phyloP scores from a whole-genome alignment of 2,797 vertebrate genomes.

The Kryptopterus vitreolus region DNA sequence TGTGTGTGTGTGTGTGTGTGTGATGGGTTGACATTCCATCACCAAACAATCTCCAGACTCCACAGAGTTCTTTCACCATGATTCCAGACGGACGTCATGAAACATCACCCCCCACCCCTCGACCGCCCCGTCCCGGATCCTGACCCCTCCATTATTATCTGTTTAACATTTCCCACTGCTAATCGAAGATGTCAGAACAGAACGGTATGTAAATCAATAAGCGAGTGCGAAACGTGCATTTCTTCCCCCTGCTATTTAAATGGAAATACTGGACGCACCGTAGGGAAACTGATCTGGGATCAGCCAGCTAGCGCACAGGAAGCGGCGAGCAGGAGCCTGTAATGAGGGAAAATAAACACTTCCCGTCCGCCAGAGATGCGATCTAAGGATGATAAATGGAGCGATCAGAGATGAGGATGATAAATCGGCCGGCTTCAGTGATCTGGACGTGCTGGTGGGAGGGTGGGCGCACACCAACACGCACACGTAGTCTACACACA shows the following conservation, averaged over 20 bases:
- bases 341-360: constrained; percentile 66
- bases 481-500: neutral
- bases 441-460: constrained; percentile 49
- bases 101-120: too few relatives aligned
- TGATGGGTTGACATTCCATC: too few relatives aligned
- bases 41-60: too few relatives aligned
- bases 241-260: constrained; percentile 56
- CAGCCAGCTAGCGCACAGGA: constrained; percentile 38
- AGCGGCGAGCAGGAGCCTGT: constrained; percentile 40
- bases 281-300: constrained; percentile 49
- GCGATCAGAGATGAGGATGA: constrained; percentile 62
- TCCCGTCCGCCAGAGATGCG: constrained; percentile 58
- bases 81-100: too few relatives aligned
- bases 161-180: constrained; percentile 48
- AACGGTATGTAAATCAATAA: constrained; percentile 49
- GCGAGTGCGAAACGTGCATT: constrained; percentile 45
- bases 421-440: constrained; percentile 53
- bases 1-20: too few relatives aligned
- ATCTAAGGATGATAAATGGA: constrained; percentile 65
- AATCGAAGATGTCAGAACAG: constrained; percentile 46
- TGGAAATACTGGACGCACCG: constrained; percentile 47
- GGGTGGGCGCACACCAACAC: constrained; percentile 11
- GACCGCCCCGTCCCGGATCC: too few relatives aligned
- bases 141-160: constrained; percentile 43
- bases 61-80: too few relatives aligned